phyloP scores from a whole-genome alignment of 2,797 vertebrate genomes.

The Pogonophryne albipinna region DNA sequence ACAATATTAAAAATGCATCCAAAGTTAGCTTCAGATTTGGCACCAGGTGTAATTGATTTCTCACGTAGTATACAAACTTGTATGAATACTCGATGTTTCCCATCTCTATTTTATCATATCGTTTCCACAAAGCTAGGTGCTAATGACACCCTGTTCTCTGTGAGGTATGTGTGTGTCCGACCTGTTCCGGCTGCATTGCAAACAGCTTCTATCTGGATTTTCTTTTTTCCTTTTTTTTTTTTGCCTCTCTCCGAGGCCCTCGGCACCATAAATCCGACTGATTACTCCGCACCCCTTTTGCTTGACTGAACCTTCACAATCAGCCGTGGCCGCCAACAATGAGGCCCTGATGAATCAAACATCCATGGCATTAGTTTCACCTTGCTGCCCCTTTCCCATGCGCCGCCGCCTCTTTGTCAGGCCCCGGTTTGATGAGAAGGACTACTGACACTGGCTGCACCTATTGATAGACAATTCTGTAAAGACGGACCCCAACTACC shows the following conservation, averaged over 20 bases:
- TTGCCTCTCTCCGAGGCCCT: conserved; percentile 72
- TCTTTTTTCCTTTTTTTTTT: conserved; percentile 26
- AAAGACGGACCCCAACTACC: conserved; percentile 88
- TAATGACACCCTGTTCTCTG: not conserved
- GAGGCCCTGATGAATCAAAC: conserved; percentile 99
- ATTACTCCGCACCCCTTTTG: conserved; percentile 98
- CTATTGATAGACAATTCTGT: conserved; percentile 98
- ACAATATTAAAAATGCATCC: not conserved
- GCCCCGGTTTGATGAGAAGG: conserved; percentile 97
- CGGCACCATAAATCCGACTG: conserved; percentile 95
- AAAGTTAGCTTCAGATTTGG: not conserved
- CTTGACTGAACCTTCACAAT: conserved; percentile 99
- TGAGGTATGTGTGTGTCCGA: conserved; percentile 74
- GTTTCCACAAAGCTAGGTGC: not conserved
- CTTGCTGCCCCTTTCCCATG: conserved; percentile 99
- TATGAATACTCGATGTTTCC: not conserved
- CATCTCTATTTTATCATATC: not conserved
- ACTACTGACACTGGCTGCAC: conserved; percentile 98
- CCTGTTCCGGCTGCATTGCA: conserved; percentile 88
- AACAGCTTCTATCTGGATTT: conserved; percentile 61
- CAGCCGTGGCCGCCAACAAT: conserved; percentile 95
- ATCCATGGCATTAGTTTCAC: conserved; percentile 99
- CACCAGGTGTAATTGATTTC: conserved; percentile 3
- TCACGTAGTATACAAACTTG: not conserved
- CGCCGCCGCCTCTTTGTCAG: conserved; percentile 87